Evolutionary conservation across 2,113 vertebrate species (phyloP).

Genomic region (Rostratula benghalensis): DNA sequence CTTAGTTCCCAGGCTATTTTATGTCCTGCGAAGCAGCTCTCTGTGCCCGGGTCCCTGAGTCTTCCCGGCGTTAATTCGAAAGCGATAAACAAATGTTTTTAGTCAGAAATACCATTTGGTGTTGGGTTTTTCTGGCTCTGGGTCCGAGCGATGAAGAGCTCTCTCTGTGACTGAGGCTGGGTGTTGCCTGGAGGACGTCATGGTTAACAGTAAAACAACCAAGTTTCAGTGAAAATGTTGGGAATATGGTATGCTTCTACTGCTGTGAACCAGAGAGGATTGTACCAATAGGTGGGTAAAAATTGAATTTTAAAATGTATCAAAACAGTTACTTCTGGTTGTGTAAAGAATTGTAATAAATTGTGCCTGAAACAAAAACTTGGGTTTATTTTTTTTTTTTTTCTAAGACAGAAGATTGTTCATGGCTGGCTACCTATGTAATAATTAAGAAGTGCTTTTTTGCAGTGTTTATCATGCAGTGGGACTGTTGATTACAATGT

Average conservation of each 20-base stretch:
- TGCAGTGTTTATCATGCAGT: not conserved
- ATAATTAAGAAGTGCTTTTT: not conserved
- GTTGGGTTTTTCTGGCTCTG: not conserved
- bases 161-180: not conserved
- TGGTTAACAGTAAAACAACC: slow-evolving; percentile 26
- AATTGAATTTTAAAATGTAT: not conserved
- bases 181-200: not conserved
- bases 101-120: not conserved
- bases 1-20: slow-evolving; percentile 78
- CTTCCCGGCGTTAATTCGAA: not conserved
- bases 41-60: not conserved
- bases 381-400: not conserved
- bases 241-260: slow-evolving; percentile 87
- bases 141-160: not conserved
- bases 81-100: not conserved
- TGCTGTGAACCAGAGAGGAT: slow-evolving; percentile 87
- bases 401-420: not conserved
- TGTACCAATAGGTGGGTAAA: slow-evolving; percentile 83
- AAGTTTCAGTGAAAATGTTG: slow-evolving; percentile 71
- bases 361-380: not conserved
- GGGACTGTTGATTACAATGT: not conserved
- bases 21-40: slow-evolving; percentile 58
- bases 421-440: not conserved
- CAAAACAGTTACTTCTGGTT: not conserved
- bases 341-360: accelerated